A percentile compares a stretch with the other conserved stretches of the same genome.
These are phyloP conservation scores for Haliclona indistincta DNA, from an alignment of 37 sponge, comb jelly and placozoan species.

Conservation along the genomic window DNA sequence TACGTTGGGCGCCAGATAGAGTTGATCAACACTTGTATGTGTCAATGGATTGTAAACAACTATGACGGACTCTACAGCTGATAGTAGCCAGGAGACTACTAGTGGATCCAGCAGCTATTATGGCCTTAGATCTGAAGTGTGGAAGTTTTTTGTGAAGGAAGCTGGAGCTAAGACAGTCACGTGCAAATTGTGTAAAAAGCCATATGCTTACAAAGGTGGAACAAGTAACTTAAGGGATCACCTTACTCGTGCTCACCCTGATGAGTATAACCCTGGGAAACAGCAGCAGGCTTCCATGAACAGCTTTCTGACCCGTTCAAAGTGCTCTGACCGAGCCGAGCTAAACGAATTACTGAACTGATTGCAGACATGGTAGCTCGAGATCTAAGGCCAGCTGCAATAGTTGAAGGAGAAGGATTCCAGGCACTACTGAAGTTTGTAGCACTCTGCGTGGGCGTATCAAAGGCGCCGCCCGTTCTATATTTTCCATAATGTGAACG, in stretches of 20 bases:
- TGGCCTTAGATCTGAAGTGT: slow-evolving; percentile 24
- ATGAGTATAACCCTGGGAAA: too few relatives aligned
- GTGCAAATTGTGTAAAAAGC: slow-evolving; percentile 9
- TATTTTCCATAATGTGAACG: too few relatives aligned
- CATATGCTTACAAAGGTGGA: slow-evolving; percentile 16
- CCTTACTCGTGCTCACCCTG: slow-evolving; percentile 3
- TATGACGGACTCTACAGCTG: too few relatives aligned
- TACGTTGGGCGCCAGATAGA: too few relatives aligned
- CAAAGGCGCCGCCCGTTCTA: too few relatives aligned
- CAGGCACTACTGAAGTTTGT: neutral
- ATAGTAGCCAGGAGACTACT: too few relatives aligned
- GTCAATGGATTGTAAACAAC: too few relatives aligned
- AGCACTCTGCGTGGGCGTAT: too few relatives aligned
- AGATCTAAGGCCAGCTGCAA: slow-evolving; percentile 11
- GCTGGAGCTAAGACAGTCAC: neutral
- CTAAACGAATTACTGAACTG: slow-evolving; percentile 2
- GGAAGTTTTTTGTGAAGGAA: slow-evolving; percentile 9
- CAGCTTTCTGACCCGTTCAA: neutral
- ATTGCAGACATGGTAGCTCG: slow-evolving; percentile 20
- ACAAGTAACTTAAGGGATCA: slow-evolving; percentile 24
- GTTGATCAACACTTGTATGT: too few relatives aligned
- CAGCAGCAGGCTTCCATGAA: too few relatives aligned
- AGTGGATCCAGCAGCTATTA: too few relatives aligned
- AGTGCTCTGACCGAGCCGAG: slow-evolving; percentile 6
- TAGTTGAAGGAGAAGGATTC: slow-evolving; percentile 33